Conservation (phyloP, 2,888 invertebrate species). For the Rhaphigaster nebulosa region DNA sequence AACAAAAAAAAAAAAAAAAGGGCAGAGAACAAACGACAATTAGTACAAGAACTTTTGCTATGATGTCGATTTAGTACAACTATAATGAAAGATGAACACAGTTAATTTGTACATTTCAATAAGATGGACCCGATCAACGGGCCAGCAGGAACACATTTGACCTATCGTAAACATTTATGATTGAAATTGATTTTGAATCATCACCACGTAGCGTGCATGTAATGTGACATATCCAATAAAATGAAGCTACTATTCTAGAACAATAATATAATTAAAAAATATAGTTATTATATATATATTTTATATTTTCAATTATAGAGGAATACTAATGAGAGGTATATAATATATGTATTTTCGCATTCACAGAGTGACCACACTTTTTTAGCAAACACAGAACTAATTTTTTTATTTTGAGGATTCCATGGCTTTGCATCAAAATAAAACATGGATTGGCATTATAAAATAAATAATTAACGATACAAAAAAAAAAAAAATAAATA, state of each 20-base stretch:
- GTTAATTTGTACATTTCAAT: conserved; percentile 39
- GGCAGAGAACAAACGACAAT: neutral
- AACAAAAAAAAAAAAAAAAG: neutral
- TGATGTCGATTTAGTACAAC: neutral
- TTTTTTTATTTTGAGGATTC: neutral
- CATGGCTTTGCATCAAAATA: neutral
- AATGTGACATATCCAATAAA: neutral
- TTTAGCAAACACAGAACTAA: neutral
- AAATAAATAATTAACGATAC: neutral
- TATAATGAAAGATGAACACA: conserved; percentile 37
- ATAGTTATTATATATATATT: conserved; percentile 27
- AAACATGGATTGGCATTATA: too few relatives aligned
- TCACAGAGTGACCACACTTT: neutral
- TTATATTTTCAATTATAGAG: neutral
- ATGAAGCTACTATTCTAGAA: conserved; percentile 1
- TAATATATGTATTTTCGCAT: neutral
- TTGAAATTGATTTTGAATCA: neutral
- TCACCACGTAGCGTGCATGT: neutral
- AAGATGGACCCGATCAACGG: neutral
- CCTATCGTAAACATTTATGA: conserved; percentile 25
- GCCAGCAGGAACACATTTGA: conserved; percentile 20
- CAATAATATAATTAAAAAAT: conserved; percentile 24
- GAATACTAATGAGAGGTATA: conserved; percentile 1
- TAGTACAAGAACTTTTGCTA: neutral
- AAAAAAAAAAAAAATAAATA: neutral